A percentile compares a stretch with the other conserved stretches of the same genome.
phyloP scores from a whole-genome alignment of 1,140 invertebrate species.

The Hydropsyche tenuis region DNA sequence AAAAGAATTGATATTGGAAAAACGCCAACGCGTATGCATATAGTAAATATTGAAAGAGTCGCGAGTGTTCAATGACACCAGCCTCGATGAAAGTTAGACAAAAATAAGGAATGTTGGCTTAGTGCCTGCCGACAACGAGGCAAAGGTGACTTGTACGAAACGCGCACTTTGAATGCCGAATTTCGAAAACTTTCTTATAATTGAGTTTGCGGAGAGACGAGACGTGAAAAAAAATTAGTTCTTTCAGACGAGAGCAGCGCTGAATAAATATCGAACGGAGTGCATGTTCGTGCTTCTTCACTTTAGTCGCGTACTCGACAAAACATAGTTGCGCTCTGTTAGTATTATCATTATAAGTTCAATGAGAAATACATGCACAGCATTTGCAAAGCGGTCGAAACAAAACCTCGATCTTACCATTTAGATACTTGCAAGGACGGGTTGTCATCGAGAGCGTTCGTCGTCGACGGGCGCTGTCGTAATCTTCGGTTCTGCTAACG shows the following conservation, averaged over 20 bases:
- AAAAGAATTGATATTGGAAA: background rate
- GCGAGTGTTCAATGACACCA: too few relatives aligned
- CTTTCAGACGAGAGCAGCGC: too few relatives aligned
- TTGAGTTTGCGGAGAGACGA: too few relatives aligned
- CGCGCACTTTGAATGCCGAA: too few relatives aligned
- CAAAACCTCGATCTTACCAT: conserved; percentile 9
- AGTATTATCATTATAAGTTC: background rate
- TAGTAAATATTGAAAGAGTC: conserved; percentile 9
- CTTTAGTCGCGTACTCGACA: too few relatives aligned
- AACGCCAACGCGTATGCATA: background rate
- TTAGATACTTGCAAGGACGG: background rate
- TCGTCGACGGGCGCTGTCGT: background rate
- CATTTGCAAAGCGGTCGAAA: background rate
- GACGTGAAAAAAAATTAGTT: too few relatives aligned
- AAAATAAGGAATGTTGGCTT: conserved; percentile 8
- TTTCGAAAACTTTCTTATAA: too few relatives aligned
- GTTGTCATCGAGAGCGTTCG: background rate
- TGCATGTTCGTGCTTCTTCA: too few relatives aligned
- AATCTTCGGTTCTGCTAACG: conserved; percentile 7
- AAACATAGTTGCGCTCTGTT: too few relatives aligned
- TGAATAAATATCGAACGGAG: too few relatives aligned
- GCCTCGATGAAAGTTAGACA: background rate
- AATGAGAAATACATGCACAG: background rate
- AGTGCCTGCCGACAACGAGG: background rate
- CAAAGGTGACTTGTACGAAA: background rate